These are phyloP conservation scores for Henricia sp. DNA, from an alignment of 53 echinoderm and acorn worm species.

Conservation along the genomic window DNA sequence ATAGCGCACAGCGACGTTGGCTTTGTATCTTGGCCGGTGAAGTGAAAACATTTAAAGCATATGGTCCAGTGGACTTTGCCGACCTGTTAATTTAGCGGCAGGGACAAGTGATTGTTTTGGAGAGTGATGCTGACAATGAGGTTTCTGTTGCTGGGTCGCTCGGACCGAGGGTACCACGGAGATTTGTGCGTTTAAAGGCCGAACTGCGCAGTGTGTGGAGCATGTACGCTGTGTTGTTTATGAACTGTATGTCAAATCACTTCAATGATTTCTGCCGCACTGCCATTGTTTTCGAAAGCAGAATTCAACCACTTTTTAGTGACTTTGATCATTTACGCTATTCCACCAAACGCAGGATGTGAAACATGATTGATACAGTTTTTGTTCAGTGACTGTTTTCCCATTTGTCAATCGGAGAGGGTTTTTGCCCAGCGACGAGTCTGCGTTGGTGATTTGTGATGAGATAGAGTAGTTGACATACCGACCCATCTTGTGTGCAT, in stretches of 20 bases:
- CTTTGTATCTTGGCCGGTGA: neutral
- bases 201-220: neutral
- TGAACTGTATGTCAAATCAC: too few species aligned
- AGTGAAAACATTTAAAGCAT: conserved; percentile 23
- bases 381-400: neutral
- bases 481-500: neutral
- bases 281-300: conserved; percentile 1
- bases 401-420: neutral
- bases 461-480: conserved; percentile 2
- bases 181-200: neutral
- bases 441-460: too few species aligned
- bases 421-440: neutral
- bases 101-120: neutral
- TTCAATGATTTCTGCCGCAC: too few species aligned
- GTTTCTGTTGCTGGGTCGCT: too few species aligned
- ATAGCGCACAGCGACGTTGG: too few species aligned
- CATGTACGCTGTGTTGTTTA: too few species aligned
- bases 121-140: conserved; percentile 13
- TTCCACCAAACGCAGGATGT: neutral
- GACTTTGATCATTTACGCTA: neutral
- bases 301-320: neutral
- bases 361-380: neutral
- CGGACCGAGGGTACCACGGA: neutral
- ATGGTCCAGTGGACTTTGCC: neutral
- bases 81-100: conserved; percentile 10